Evolutionary conservation across 2,888 invertebrate genomes (phyloP).

Genomic region (Parnassius apollo): DNA sequence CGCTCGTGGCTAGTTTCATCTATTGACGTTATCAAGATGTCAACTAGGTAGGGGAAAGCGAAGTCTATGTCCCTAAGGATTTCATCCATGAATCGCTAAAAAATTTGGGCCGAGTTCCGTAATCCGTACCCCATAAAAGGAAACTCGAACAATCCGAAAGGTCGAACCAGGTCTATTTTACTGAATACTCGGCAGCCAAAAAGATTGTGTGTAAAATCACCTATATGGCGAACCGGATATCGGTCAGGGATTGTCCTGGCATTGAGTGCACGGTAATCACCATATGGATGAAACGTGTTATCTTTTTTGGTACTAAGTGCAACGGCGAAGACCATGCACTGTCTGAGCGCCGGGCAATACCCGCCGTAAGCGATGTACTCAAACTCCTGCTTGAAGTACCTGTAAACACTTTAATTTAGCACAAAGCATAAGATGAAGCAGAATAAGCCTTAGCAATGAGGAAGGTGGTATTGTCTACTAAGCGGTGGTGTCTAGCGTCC

Average conservation of each 20-base stretch:
- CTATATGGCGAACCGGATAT: no score
- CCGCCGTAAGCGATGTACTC: constrained; percentile 32
- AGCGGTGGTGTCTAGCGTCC: no score
- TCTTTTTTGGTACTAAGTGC: no score
- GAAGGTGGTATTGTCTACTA: no score
- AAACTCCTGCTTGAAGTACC: constrained; percentile 30
- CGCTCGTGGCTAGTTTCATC: background rate
- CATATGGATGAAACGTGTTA: no score
- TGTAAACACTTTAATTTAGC: no score
- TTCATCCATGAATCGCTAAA: constrained; percentile 50
- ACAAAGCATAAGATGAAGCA: no score
- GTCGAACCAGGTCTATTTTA: background rate
- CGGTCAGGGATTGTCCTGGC: no score
- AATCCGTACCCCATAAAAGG: constrained; percentile 48
- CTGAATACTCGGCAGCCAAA: background rate
- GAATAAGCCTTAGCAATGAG: no score
- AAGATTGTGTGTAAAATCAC: background rate
- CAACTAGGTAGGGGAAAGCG: constrained; percentile 43
- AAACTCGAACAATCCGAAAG: constrained; percentile 37
- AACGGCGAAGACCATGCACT: constrained; percentile 39
- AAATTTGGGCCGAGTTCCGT: constrained; percentile 52
- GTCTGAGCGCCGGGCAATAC: constrained; percentile 32
- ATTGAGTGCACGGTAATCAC: no score
- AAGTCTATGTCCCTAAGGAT: constrained; percentile 26
- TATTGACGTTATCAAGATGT: constrained; percentile 34